A percentile compares a stretch with the other conserved stretches of the same genome.
Conservation (phyloP, 2,113 vertebrate species). For the Megaptera novaeangliae region DNA sequence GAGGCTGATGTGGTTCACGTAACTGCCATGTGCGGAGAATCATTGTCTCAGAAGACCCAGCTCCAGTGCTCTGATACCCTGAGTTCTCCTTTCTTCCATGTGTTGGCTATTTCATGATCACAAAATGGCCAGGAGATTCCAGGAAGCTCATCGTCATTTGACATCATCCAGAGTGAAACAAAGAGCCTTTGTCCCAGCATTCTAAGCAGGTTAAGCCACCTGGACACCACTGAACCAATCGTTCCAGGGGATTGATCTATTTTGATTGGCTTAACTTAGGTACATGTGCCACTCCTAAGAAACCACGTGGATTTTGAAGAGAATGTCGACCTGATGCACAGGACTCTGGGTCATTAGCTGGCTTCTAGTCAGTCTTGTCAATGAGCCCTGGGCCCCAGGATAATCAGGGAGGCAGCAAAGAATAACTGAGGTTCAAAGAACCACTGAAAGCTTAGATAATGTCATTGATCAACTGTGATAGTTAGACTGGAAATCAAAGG, state of each 20-base stretch:
- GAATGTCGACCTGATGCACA: background rate
- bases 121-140: background rate
- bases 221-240: background rate
- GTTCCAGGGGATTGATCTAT: background rate
- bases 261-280: background rate
- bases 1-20: background rate
- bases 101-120: background rate
- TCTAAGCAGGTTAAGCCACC: background rate
- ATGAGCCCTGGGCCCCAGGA: background rate
- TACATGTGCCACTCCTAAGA: background rate
- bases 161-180: background rate
- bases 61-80: background rate
- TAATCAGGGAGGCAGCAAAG: background rate
- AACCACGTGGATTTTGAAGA: background rate
- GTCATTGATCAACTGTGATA: background rate
- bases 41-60: background rate
- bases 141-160: background rate
- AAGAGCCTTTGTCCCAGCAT: background rate
- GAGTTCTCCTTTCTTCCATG: background rate
- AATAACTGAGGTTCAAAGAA: background rate
- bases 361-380: background rate
- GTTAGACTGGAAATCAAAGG: background rate
- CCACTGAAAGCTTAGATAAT: background rate
- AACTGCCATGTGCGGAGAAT: accelerated
- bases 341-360: background rate